Base-by-base conservation (phyloP, 2,113 vertebrate genomes). In the Salvelinus alpinus region DNA sequence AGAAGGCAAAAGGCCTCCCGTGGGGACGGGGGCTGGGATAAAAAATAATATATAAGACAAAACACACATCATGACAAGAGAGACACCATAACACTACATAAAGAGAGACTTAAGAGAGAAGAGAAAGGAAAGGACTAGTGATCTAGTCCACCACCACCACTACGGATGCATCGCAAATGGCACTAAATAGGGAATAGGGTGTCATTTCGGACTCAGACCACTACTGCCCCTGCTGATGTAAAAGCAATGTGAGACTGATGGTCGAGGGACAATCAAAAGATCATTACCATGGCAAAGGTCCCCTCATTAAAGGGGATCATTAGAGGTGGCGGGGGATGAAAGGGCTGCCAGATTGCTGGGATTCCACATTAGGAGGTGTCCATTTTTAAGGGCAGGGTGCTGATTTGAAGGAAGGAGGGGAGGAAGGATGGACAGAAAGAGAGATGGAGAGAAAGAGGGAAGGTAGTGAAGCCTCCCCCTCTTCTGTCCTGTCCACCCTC, bases 301-400 rank as follows among this genome's bases (percentile, higher is more conserved):
- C 80, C 54, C 79, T 86, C 85, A 87, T 89, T 86, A 87, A 67
- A 80, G 79, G 57, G 60, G 73, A 83, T 87, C 84, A 85, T 87
- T 86, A 86, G 77, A 77, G 65, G 29, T 68, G 34, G 76, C 72
- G 54, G 64, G 48, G 76, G 78, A 85, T 87, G 75, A 88, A 88
- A 87, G 82, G 64, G 18, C 64, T 69, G 73, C 64, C 64, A 70
- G 73, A 73, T 72, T 72, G 48, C 44, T 29, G 22, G 67, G 64
- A 80, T 60, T 78, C 74, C 72, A 76, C 62, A 83, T 79, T 34
- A 81, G 75, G 64, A 76, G 68, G 73, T 81, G 76, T 67, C 48
- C 66, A 66, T 59, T 77, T 71, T 78, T 70, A 51, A 74, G 48
- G 24, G 70, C 71, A 66, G n/a, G 47, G 77, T 27, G 57, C n/a